phyloP scores from a whole-genome alignment of 2,888 invertebrate genomes.

The Drosophila formosana region DNA sequence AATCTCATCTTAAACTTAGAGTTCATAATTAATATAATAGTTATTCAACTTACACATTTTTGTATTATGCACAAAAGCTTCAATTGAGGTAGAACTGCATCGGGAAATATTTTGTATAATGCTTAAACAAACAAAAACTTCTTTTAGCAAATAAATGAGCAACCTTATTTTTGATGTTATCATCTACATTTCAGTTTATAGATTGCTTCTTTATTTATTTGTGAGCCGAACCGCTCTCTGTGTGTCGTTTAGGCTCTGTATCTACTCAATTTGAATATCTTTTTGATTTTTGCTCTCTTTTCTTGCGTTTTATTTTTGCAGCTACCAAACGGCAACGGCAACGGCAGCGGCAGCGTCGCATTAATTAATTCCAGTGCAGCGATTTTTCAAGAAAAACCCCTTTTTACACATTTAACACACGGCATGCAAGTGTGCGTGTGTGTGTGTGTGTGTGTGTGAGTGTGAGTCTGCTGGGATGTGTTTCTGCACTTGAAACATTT shows the following conservation, averaged over 20 bases:
- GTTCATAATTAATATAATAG: too few species aligned
- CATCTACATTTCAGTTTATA: too few species aligned
- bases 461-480: slow-evolving; percentile 24
- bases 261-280: slow-evolving; percentile 27
- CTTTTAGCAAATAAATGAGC: too few species aligned
- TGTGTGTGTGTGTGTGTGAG: slow-evolving; percentile 17
- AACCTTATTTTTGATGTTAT: too few species aligned
- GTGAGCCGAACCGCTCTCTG: slow-evolving; percentile 1
- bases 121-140: too few species aligned
- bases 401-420: slow-evolving; percentile 57
- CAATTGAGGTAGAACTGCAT: too few species aligned
- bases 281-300: slow-evolving; percentile 39
- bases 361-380: slow-evolving; percentile 81
- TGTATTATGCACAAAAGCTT: too few species aligned
- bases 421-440: slow-evolving; percentile 13
- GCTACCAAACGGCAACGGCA: slow-evolving; percentile 52
- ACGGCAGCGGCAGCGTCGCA: slow-evolving; percentile 66
- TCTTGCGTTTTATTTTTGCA: slow-evolving; percentile 22
- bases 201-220: too few species aligned
- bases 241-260: slow-evolving; percentile 19
- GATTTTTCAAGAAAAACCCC: slow-evolving; percentile 79
- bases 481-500: slow-evolving; percentile 67
- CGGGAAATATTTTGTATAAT: too few species aligned
- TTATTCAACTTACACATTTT: too few species aligned
- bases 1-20: too few species aligned